Evolutionary conservation across 2,888 invertebrate genomes (phyloP).

Genomic region (Eristalis arbustorum): DNA sequence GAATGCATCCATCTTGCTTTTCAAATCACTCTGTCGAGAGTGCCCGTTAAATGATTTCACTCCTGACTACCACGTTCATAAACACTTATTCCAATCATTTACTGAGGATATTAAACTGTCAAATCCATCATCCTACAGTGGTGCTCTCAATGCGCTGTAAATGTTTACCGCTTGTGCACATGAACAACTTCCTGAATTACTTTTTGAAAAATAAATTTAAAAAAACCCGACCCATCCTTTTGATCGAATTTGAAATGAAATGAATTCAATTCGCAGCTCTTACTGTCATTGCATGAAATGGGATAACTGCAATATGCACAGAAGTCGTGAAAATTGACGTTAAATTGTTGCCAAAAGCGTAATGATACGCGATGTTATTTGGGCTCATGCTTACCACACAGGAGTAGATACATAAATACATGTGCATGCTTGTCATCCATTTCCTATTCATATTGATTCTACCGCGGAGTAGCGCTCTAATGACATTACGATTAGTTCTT

Average conservation of each 20-base stretch:
- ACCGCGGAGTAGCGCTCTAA: background rate
- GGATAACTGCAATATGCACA: background rate
- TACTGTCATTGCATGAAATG: background rate
- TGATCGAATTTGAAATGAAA: background rate
- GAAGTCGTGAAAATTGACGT: background rate
- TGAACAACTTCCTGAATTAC: background rate
- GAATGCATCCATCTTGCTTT: background rate
- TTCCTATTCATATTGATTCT: background rate
- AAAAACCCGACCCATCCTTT: background rate
- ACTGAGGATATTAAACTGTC: constrained; percentile 12
- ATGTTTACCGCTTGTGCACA: background rate
- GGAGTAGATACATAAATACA: background rate
- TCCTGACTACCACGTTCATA: background rate
- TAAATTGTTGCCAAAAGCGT: background rate
- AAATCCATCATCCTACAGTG: background rate
- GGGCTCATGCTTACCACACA: background rate
- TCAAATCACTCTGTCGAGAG: background rate
- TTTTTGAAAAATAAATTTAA: background rate
- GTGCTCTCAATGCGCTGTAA: background rate
- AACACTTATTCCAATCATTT: background rate
- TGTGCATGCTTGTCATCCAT: too few relatives aligned
- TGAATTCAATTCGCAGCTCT: background rate
- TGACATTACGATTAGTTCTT: constrained; percentile 1
- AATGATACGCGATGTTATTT: background rate
- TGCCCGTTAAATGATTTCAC: background rate